Conservation (phyloP, 1,140 invertebrate genomes). For the Oedothorax gibbosus region DNA sequence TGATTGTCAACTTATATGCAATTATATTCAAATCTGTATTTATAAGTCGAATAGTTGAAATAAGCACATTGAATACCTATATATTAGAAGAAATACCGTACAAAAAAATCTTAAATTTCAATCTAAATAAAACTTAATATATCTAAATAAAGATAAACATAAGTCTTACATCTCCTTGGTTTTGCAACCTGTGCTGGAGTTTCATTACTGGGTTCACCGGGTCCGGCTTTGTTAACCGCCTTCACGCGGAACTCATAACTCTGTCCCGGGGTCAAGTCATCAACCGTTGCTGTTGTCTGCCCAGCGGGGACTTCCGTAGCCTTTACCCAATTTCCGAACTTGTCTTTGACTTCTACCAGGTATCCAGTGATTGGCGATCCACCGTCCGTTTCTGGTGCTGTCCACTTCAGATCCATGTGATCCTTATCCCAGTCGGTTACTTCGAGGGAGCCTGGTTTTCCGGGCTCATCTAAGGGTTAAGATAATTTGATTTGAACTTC, state of each 20-base stretch:
- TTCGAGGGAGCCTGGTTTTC: constrained; percentile 89
- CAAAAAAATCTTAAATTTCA: background rate
- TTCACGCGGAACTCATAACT: constrained; percentile 90
- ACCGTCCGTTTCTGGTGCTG: constrained; percentile 82
- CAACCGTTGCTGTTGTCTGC: constrained; percentile 85
- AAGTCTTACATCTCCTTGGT: constrained; percentile 76
- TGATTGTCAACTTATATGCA: too few relatives aligned
- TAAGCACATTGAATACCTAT: too few relatives aligned
- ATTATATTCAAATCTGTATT: too few relatives aligned
- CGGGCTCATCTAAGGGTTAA: constrained; percentile 81
- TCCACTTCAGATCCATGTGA: constrained; percentile 88
- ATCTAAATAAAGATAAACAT: background rate
- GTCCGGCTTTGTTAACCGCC: constrained; percentile 82
- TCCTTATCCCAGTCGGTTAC: constrained; percentile 97
- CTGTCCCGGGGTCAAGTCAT: constrained; percentile 90
- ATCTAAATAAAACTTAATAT: background rate
- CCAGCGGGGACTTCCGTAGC: constrained; percentile 84
- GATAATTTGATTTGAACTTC: background rate
- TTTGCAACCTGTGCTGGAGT: constrained; percentile 91
- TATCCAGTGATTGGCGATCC: constrained; percentile 88
- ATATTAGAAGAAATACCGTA: background rate
- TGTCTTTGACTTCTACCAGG: constrained; percentile 92
- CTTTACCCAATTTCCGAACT: constrained; percentile 96
- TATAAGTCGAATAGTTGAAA: too few relatives aligned
- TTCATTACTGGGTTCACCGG: constrained; percentile 83